Evolutionary conservation across 1,140 invertebrate genomes (phyloP), one percentile per base, ranked within the genome.

Genomic region (Diplogasteroides magnus): DNA sequence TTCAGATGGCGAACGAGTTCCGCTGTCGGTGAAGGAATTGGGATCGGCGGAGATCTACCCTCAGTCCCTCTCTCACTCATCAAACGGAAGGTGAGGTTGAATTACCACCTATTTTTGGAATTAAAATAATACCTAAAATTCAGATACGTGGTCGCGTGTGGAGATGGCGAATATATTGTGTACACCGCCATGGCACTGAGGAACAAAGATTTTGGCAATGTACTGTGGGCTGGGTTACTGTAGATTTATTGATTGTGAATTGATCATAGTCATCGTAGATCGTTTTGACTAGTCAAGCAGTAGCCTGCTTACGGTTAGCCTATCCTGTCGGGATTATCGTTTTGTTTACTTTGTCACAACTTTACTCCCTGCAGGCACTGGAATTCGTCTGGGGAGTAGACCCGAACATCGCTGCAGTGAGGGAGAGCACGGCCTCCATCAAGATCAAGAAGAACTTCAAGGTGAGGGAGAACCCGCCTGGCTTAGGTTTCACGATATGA

Each of bases 321-420:
- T n/a, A n/a, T n/a, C n/a, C n/a, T n/a, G n/a, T n/a, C n/a, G n/a
- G n/a, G n/a, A n/a, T n/a, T n/a, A n/a, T 48, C 37, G 19, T 19
- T 48, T 48, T 19, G 6, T 48, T 19, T 11, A 48, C 19, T 11
- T 15, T 31, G 19, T 64, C 28, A 64, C 11, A 57, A 6, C 31
- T 48, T 23, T 14, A 14, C 11, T 64, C 28, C 37, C 19, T 19
- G 37, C 63, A 70, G 31, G 70, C 94, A 0, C 91, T 97, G 69
- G 96, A 99, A 84, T 99, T 99, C 85, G 95, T 97, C 0, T 99
- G 97, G 97, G 93, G 93, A 0, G 88, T 91, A 60, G 97, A 99
- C 84, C 94, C 94, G 1, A 94, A 92, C 62, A 91, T 97, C 78
- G 99, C 89, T 83, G 89, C 88, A 63, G 93, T 97, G 1, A 86